Percentiles rank a stretch among this genome's conserved stretches.
Conservation (phyloP, 2,888 invertebrate species). For the Acanthococcus lagerstroemiae region DNA sequence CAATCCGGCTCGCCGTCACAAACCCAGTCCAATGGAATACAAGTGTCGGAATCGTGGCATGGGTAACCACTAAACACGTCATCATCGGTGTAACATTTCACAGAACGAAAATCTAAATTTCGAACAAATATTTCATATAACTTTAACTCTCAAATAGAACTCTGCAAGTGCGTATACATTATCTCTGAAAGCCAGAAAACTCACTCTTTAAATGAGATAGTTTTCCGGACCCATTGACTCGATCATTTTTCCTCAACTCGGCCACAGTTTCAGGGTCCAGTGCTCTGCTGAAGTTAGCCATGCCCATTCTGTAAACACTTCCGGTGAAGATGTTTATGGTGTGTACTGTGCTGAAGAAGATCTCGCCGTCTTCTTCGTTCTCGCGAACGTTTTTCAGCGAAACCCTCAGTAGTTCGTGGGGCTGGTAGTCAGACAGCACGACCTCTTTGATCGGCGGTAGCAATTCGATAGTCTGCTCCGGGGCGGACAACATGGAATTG, state of each 20-base stretch:
- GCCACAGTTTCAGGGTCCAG: background rate
- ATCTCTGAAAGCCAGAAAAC: background rate
- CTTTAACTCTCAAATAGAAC: no score
- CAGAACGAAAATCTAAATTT: constrained; percentile 26
- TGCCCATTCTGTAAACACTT: constrained; percentile 23
- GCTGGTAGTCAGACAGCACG: constrained; percentile 3
- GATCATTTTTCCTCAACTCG: background rate
- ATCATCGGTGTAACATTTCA: constrained; percentile 37
- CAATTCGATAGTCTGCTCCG: constrained; percentile 22
- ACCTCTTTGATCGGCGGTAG: constrained; percentile 22
- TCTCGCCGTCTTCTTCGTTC: constrained; percentile 20
- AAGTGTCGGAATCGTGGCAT: constrained; percentile 36
- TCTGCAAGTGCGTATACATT: background rate
- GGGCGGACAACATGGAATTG: constrained; percentile 9
- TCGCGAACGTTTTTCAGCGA: constrained; percentile 20
- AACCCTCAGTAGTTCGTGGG: constrained; percentile 19
- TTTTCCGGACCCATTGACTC: background rate
- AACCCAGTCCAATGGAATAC: constrained; percentile 38
- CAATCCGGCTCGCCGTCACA: constrained; percentile 38
- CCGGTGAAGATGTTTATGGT: constrained; percentile 28
- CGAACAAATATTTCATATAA: background rate
- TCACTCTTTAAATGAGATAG: background rate
- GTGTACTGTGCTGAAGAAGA: constrained; percentile 15
- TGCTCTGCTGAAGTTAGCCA: constrained; percentile 13
- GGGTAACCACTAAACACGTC: constrained; percentile 37